Percentiles rank a stretch among this genome's conserved stretches.
These are phyloP conservation scores for Digitonthophagus gazella DNA, from an alignment of 2,888 invertebrate species.

Conservation along the genomic window DNA sequence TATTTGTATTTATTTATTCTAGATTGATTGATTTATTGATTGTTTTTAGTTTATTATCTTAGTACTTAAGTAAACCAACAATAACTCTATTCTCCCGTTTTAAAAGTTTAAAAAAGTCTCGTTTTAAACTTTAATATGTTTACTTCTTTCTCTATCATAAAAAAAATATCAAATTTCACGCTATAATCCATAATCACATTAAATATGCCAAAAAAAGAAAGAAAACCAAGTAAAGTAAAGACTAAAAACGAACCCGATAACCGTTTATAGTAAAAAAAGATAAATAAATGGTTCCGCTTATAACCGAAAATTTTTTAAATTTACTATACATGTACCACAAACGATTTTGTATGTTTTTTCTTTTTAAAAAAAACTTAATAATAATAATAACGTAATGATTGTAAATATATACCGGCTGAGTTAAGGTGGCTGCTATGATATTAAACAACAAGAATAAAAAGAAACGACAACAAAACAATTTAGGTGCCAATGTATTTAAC, in stretches of 20 bases:
- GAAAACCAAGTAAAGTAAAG: not conserved
- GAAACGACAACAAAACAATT: constrained; percentile 21
- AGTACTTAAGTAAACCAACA: not conserved
- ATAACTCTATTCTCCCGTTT: too few relatives aligned
- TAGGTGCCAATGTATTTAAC: constrained; percentile 38
- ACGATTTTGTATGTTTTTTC: not conserved
- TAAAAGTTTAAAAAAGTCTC: too few relatives aligned
- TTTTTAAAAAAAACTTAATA: not conserved
- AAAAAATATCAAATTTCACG: not conserved
- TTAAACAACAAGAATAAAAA: not conserved
- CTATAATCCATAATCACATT: not conserved
- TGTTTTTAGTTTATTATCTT: not conserved
- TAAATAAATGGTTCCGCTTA: not conserved
- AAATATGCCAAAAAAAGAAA: not conserved
- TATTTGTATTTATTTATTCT: not conserved
- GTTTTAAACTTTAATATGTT: too few relatives aligned
- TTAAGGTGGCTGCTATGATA: constrained; percentile 35
- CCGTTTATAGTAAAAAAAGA: too few relatives aligned
- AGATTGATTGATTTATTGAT: not conserved
- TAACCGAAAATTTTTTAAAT: too few relatives aligned
- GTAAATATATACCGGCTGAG: not conserved
- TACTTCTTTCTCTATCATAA: too few relatives aligned
- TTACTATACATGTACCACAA: too few relatives aligned
- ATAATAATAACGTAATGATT: constrained; percentile 12
- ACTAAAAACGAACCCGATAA: not conserved